Conservation (phyloP, 1,140 invertebrate genomes). For the Latrodectus geometricus region DNA sequence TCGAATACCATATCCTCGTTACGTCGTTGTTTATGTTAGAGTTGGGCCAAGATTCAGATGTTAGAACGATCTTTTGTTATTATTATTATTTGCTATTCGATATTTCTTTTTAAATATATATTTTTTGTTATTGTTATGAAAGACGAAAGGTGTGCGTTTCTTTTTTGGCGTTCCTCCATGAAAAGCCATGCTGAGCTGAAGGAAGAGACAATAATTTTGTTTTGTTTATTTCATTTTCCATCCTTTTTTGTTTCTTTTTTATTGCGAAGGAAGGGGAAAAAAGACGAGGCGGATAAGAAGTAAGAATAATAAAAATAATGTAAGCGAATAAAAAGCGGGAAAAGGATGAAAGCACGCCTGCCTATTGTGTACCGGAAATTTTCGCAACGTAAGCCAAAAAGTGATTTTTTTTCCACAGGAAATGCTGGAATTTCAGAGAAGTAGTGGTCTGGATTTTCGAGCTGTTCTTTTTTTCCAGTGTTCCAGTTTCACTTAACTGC, state of each 20-base stretch:
- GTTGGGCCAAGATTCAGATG: slow-evolving; percentile 40
- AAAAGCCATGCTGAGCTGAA: neutral
- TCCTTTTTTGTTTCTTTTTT: neutral
- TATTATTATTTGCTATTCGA: neutral
- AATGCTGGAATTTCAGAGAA: slow-evolving; percentile 8
- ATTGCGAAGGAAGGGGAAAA: neutral
- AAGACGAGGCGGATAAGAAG: neutral
- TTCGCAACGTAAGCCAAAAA: slow-evolving; percentile 58
- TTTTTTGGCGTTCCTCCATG: neutral
- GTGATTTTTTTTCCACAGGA: slow-evolving; percentile 36
- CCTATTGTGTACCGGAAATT: slow-evolving; percentile 54
- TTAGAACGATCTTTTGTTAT: neutral
- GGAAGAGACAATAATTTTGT: slow-evolving; percentile 29
- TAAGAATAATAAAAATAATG: slow-evolving; percentile 16
- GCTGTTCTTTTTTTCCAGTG: neutral
- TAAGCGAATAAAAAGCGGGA: slow-evolving; percentile 31
- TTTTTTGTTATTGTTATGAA: neutral
- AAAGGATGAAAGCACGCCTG: slow-evolving; percentile 39
- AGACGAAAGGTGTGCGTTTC: neutral
- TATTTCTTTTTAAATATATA: neutral
- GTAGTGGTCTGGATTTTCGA: neutral
- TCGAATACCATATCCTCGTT: slow-evolving; percentile 40
- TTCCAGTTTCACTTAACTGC: neutral
- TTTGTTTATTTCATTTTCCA: neutral
- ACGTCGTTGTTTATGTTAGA: slow-evolving; percentile 40